These are phyloP conservation scores for Tetragonula carbonaria DNA, from an alignment of 2,888 invertebrate genomes.

Conservation along the genomic window DNA sequence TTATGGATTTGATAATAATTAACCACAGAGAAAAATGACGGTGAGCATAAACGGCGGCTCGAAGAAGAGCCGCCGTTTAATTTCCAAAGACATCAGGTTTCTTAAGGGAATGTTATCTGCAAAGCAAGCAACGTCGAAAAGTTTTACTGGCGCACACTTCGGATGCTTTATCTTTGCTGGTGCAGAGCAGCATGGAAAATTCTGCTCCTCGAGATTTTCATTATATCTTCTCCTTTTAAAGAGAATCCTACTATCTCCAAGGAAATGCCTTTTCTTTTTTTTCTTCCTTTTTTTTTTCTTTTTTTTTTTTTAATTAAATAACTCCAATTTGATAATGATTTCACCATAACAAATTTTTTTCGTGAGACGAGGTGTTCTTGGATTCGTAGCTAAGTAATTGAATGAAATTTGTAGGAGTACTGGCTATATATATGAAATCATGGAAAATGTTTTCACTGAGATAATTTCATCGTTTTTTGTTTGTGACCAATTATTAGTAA, in stretches of 20 bases:
- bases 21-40: slow-evolving; percentile 5
- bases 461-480: too few species aligned
- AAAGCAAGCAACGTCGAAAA: slow-evolving; percentile 42
- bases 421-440: too few species aligned
- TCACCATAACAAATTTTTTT: neutral
- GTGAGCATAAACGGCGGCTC: slow-evolving; percentile 1
- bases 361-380: neutral
- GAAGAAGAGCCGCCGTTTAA: slow-evolving; percentile 20
- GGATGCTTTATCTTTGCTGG: slow-evolving; percentile 33
- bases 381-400: neutral
- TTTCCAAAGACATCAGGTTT: slow-evolving; percentile 26
- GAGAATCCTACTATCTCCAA: neutral
- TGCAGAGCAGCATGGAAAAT: slow-evolving; percentile 25
- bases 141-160: slow-evolving; percentile 33
- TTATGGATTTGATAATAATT: slow-evolving; percentile 21
- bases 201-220: slow-evolving; percentile 27
- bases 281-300: neutral
- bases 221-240: slow-evolving; percentile 20
- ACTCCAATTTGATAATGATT: neutral
- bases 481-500: too few species aligned
- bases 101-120: slow-evolving; percentile 38
- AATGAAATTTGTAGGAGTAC: too few species aligned
- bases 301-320: neutral
- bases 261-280: neutral
- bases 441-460: too few species aligned